Evolutionary conservation across 2,113 vertebrate species (phyloP).

Genomic region (Sprattus sprattus): DNA sequence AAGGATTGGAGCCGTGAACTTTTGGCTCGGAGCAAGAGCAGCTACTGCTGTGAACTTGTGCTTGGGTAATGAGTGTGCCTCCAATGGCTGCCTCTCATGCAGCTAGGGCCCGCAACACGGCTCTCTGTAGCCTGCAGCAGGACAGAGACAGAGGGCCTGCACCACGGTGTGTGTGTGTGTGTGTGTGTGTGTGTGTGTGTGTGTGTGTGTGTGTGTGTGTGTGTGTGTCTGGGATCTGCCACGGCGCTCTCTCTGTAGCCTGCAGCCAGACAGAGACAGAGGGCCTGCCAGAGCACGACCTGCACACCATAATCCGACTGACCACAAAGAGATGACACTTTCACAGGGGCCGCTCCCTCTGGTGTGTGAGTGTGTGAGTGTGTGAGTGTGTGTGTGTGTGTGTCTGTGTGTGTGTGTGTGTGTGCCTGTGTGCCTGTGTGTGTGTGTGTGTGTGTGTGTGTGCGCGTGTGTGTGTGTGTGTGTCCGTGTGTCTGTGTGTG

Average conservation of each 20-base stretch:
- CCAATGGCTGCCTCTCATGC: not conserved
- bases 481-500: constrained; percentile 9
- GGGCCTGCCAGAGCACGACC: not conserved
- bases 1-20: not conserved
- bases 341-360: not conserved
- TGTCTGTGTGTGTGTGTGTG: constrained; percentile 17
- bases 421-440: not conserved
- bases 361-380: not conserved
- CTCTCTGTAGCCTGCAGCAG: not conserved
- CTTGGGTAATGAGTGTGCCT: not conserved
- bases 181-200: too few species aligned
- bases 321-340: not conserved
- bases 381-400: not conserved
- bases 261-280: not conserved
- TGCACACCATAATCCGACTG: not conserved
- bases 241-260: not conserved
- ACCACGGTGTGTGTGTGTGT: too few species aligned
- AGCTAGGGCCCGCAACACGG: not conserved
- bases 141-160: not conserved
- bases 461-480: not conserved
- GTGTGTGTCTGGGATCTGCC: not conserved
- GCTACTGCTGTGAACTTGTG: not conserved
- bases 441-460: not conserved
- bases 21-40: not conserved
- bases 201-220: too few species aligned